Evolutionary conservation across 2,888 invertebrate species (phyloP), one percentile per base, ranked within the genome.

Genomic region (Caenorhabditis wallacei): DNA sequence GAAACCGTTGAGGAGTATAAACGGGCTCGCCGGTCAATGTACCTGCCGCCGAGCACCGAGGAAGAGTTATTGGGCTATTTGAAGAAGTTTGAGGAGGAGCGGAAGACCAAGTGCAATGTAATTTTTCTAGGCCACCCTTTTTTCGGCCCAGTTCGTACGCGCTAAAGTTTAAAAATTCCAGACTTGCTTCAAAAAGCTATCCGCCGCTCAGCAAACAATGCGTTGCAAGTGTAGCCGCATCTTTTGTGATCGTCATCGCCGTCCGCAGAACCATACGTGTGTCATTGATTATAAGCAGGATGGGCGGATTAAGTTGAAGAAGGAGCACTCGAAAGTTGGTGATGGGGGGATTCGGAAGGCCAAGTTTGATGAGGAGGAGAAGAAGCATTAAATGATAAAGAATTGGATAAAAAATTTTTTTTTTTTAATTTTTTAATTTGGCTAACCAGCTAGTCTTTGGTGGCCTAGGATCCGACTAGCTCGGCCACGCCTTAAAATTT

Each of bases 251-350:
- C 79, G 76, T 18, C 89, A 89, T 56, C 85, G 86, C 35, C 72
- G 70, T 18, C 86, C 89, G 13, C 70, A 79, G 37, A 43, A 56
- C 8, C 89, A 89, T 63, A 74, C 76, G 40, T 89, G 89, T 76
- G 71, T 63, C 43, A 85, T 89, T 46, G 89, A 89, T 64, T 88
- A 88, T 75, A 88, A 88, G 61, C 85, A 86, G 71, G 82, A 82
- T 30, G 88, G 85, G 24, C 81, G 87, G 30, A 84, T 64, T 48
- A 85, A 87, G 61, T 79, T 88, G 74, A 70, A 82, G 66, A 86
- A 86, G 81, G 37, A 71, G 43, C 51, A 61, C 66, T 78, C 82
- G 72, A 82, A 78, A 63, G 61, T 71, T 11, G 78, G 72, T 10
- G 82, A 78, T 35, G 82, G 82, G 20, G 82, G 82, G 18, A 54